Conservation (phyloP, 2,888 invertebrate species). For the Ethmia dodecea region DNA sequence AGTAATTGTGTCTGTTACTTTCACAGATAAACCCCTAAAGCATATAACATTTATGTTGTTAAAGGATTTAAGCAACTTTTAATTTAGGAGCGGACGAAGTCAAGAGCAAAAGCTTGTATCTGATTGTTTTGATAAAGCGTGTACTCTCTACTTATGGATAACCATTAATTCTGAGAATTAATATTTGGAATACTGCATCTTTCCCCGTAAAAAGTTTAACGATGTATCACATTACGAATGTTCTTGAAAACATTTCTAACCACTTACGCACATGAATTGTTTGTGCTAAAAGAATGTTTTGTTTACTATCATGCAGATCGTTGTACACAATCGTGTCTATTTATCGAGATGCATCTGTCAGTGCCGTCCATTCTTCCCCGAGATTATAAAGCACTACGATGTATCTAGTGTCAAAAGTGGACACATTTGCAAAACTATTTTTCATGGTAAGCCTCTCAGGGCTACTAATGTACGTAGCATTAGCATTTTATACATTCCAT, state of each 20-base stretch:
- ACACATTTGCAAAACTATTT: constrained; percentile 51
- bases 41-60: no score
- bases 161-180: no score
- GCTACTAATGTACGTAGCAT: constrained; percentile 40
- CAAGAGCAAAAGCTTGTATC: no score
- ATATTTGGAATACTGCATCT: no score
- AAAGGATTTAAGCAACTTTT: no score
- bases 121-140: no score
- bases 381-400: constrained; percentile 28
- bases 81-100: no score
- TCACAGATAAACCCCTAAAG: no score
- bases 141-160: no score
- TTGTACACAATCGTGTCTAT: constrained; percentile 27
- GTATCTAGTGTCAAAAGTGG: constrained; percentile 39
- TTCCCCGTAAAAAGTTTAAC: no score
- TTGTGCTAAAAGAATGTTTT: constrained; percentile 40
- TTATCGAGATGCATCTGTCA: constrained; percentile 30
- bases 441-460: constrained; percentile 51
- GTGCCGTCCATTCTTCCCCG: constrained; percentile 26
- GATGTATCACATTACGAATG: no score
- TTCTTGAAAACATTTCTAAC: constrained; percentile 5
- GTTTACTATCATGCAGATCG: constrained; percentile 36
- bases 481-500: constrained; percentile 55
- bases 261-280: constrained; percentile 32
- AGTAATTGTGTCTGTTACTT: no score